Evolutionary conservation across 2,113 vertebrate genomes (phyloP).

Genomic region (Otis tarda): DNA sequence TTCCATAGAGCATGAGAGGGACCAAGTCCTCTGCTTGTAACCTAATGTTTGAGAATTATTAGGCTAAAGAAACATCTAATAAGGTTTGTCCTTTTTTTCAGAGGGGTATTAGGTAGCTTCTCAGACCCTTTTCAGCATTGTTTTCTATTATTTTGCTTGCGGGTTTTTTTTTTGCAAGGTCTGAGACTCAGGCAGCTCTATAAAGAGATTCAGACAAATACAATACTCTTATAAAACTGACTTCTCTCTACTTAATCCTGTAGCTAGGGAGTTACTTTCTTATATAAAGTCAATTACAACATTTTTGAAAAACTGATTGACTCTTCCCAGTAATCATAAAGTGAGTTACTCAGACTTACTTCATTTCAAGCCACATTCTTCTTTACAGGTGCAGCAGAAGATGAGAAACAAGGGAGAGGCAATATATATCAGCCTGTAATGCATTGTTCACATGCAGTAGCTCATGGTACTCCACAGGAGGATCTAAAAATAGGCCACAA

Average conservation of each 20-base stretch:
- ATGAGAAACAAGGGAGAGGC: background rate
- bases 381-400: background rate
- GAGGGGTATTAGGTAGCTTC: background rate
- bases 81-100: background rate
- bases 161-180: background rate
- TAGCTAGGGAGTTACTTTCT: background rate
- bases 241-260: background rate
- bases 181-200: background rate
- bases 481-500: background rate
- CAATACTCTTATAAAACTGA: background rate
- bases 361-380: slow-evolving; percentile 12
- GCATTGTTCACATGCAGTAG: background rate
- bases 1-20: background rate
- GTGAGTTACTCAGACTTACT: background rate
- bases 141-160: background rate
- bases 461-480: background rate
- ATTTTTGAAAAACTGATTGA: background rate
- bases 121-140: background rate
- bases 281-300: background rate
- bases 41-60: background rate
- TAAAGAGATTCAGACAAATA: background rate
- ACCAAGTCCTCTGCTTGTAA: background rate
- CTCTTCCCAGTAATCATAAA: slow-evolving; percentile 5
- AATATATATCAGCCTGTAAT: background rate
- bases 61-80: background rate